Percentiles rank a stretch among this genome's conserved stretches.
phyloP scores from a whole-genome alignment of 2,113 vertebrate genomes.

The Crotophaga sulcirostris region DNA sequence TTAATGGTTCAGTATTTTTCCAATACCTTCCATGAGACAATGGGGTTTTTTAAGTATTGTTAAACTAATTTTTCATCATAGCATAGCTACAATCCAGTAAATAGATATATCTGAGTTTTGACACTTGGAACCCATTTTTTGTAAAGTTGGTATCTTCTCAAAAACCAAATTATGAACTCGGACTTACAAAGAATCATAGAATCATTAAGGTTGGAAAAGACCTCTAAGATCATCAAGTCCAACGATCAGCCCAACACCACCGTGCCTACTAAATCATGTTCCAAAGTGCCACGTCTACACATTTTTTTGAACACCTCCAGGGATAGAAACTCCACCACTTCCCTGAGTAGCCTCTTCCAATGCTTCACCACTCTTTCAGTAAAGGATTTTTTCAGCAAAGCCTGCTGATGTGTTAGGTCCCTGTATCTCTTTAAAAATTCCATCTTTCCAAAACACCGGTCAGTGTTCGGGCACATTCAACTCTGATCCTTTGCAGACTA shows the following conservation, averaged over 20 bases:
- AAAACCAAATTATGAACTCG: background rate
- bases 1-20: background rate
- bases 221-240: too few relatives aligned
- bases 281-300: too few relatives aligned
- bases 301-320: too few relatives aligned
- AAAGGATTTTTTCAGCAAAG: background rate
- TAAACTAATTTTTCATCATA: background rate
- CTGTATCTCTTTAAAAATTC: background rate
- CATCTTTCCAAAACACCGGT: background rate
- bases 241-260: too few relatives aligned
- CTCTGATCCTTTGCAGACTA: background rate
- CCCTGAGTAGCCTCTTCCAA: too few relatives aligned
- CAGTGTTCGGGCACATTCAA: background rate
- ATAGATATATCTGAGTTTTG: background rate
- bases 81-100: background rate
- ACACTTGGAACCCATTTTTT: background rate
- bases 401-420: background rate
- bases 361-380: too few relatives aligned
- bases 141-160: background rate
- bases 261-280: too few relatives aligned
- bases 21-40: background rate
- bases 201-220: too few relatives aligned
- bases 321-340: too few relatives aligned
- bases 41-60: background rate
- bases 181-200: background rate